A percentile compares a stretch with the other conserved stretches of the same genome.
Conservation (phyloP, 2,113 vertebrate species). For the Mungos mungo region DNA sequence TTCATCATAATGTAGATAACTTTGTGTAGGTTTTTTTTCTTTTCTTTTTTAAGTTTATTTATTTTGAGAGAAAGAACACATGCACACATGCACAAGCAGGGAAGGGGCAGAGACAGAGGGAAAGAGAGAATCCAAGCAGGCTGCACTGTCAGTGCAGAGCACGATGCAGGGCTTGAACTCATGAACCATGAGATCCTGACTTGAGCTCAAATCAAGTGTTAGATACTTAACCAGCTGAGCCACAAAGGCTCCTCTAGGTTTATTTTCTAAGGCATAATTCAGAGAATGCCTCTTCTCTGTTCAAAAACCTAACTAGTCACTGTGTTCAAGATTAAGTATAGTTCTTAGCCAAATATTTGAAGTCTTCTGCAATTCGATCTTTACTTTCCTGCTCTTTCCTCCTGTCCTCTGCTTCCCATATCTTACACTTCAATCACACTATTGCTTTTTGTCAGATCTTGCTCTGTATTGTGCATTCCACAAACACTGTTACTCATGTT, state of each 20-base stretch:
- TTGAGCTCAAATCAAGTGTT: not conserved
- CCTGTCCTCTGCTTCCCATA: not conserved
- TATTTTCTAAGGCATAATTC: not conserved
- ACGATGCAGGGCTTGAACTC: not conserved
- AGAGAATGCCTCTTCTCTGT: not conserved
- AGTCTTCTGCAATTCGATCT: not conserved
- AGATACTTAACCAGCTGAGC: not conserved
- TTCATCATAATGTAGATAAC: not conserved
- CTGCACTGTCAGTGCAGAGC: not conserved
- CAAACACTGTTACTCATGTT: not conserved
- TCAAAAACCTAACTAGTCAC: not conserved
- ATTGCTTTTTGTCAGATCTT: not conserved
- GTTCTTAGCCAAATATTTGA: not conserved
- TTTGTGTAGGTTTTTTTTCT: not conserved
- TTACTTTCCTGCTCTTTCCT: not conserved
- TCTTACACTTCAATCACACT: not conserved
- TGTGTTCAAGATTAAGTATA: not conserved
- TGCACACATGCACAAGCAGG: not conserved
- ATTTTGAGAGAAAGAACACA: not conserved
- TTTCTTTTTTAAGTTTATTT: not conserved
- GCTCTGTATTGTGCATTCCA: not conserved
- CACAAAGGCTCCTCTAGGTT: not conserved
- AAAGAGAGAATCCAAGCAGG: not conserved
- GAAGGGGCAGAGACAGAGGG: not conserved
- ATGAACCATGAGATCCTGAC: not conserved